Conservation (phyloP, 2,888 invertebrate genomes). For the Petrolisthes cinctipes region DNA sequence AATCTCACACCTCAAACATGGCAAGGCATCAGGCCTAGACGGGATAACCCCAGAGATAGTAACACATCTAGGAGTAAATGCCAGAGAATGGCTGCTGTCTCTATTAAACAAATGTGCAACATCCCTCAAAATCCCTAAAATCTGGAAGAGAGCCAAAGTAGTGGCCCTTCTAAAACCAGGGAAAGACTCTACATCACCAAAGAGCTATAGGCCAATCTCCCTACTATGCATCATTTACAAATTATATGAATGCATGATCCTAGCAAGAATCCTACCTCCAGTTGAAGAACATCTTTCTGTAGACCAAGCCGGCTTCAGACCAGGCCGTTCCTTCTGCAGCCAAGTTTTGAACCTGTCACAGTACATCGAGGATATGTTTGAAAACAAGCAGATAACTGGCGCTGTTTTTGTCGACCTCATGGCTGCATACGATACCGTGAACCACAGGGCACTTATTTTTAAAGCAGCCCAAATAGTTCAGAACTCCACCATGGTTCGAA, state of each 20-base stretch:
- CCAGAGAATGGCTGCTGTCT: background rate
- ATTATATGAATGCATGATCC: slow-evolving; percentile 16
- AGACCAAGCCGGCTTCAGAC: slow-evolving; percentile 20
- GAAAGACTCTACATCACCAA: slow-evolving; percentile 25
- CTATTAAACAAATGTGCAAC: slow-evolving; percentile 15
- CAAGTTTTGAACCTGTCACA: no score
- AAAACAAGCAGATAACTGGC: slow-evolving; percentile 21
- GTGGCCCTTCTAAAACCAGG: slow-evolving; percentile 18
- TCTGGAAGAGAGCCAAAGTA: slow-evolving; percentile 23
- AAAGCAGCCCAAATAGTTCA: background rate
- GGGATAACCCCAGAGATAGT: slow-evolving; percentile 14
- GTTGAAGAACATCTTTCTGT: slow-evolving; percentile 9
- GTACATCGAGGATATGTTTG: background rate
- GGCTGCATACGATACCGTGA: no score
- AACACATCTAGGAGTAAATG: slow-evolving; percentile 5
- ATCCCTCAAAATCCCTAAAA: slow-evolving; percentile 10
- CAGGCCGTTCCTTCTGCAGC: no score
- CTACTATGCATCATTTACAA: slow-evolving; percentile 20
- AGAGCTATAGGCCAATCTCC: slow-evolving; percentile 19
- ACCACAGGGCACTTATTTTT: no score
- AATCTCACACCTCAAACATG: slow-evolving; percentile 12
- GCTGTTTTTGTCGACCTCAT: no score
- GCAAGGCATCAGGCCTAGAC: background rate
- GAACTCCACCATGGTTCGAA: background rate
- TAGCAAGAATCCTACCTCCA: background rate